Evolutionary conservation across 2,113 vertebrate genomes (phyloP).

Genomic region (Argyrosomus japonicus): DNA sequence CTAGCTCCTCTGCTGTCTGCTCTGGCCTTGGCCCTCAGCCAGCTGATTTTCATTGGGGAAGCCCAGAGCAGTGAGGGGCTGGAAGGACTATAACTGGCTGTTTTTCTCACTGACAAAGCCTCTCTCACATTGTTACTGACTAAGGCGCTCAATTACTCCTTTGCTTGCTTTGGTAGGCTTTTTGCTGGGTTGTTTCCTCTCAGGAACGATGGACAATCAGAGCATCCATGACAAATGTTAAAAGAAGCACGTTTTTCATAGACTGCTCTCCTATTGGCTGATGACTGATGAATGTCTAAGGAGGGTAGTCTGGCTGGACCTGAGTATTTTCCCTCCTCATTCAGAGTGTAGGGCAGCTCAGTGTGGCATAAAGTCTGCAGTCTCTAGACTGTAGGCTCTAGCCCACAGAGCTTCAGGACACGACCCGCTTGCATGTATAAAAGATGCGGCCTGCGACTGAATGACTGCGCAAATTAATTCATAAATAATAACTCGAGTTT

Average conservation of each 20-base stretch:
- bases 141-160: constrained; percentile 72
- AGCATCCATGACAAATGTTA: constrained; percentile 62
- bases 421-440: constrained; percentile 81
- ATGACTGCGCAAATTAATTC: constrained; percentile 84
- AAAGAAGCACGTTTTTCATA: constrained; percentile 54
- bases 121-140: constrained; percentile 77
- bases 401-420: constrained; percentile 80
- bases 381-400: constrained; percentile 52
- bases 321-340: constrained; percentile 54
- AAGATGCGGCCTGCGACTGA: constrained; percentile 81
- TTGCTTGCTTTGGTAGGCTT: constrained; percentile 56
- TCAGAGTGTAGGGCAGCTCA: constrained; percentile 59
- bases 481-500: constrained; percentile 84
- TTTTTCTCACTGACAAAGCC: constrained; percentile 75
- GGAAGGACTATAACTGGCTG: constrained; percentile 75
- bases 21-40: constrained; percentile 67
- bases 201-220: constrained; percentile 50
- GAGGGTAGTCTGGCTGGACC: constrained; percentile 68
- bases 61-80: constrained; percentile 73
- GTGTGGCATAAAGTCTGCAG: constrained; percentile 73
- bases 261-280: constrained; percentile 51
- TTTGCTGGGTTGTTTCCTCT: constrained; percentile 52
- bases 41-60: constrained; percentile 79
- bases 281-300: constrained; percentile 75
- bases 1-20: constrained; percentile 72